Percentiles rank a stretch among this genome's conserved stretches.
phyloP scores from a whole-genome alignment of 2,113 vertebrate genomes.

The Pelmatolapia mariae region DNA sequence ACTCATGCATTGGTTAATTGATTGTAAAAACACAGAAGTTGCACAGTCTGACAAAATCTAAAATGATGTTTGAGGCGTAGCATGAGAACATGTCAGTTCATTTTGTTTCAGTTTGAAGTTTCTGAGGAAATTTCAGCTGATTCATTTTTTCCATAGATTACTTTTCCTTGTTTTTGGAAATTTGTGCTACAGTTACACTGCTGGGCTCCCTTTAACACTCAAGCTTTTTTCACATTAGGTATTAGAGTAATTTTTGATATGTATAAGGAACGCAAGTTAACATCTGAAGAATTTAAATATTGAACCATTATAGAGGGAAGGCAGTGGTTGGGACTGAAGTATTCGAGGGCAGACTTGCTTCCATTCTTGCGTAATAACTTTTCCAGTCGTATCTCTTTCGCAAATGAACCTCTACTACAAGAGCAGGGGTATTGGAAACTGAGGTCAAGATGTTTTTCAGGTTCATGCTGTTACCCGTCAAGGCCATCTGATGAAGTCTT shows the following conservation, averaged over 20 bases:
- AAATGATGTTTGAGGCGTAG: neutral
- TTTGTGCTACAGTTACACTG: neutral
- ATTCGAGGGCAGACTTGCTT: neutral
- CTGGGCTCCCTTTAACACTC: neutral
- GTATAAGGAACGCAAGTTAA: neutral
- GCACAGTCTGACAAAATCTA: neutral
- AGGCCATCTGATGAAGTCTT: neutral
- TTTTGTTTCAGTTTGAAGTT: neutral
- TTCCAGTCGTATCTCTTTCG: neutral
- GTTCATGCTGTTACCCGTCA: neutral
- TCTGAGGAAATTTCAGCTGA: neutral
- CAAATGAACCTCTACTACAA: neutral
- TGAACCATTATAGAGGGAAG: too few species aligned
- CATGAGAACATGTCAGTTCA: neutral
- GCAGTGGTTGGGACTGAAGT: neutral
- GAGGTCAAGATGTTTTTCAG: neutral
- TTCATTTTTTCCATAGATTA: neutral
- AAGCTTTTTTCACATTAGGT: neutral
- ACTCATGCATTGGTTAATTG: neutral
- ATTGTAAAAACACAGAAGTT: neutral
- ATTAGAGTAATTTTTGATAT: neutral
- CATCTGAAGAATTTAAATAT: neutral
- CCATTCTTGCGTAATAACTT: neutral
- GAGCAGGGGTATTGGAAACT: neutral
- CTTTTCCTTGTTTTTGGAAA: neutral